phyloP scores from a whole-genome alignment of 2,113 vertebrate species.

The Garra rufa region DNA sequence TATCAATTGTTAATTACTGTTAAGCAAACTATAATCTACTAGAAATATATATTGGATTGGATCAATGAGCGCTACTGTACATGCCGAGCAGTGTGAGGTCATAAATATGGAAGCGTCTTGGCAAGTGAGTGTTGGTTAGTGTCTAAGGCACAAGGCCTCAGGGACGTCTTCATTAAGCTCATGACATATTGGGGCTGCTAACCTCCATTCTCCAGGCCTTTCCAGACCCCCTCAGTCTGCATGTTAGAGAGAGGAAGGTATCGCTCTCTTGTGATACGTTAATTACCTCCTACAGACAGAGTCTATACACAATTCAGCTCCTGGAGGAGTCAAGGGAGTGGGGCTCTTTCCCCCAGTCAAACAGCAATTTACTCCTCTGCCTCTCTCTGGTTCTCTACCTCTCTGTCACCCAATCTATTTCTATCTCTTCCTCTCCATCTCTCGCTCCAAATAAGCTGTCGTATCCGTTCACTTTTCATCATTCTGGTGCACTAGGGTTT shows the following conservation, averaged over 20 bases:
- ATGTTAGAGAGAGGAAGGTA: neutral
- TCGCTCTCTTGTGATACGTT: slow-evolving; percentile 12
- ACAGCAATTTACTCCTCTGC: slow-evolving; percentile 3
- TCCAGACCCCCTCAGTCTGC: slow-evolving; percentile 4
- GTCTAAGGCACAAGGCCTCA: slow-evolving; percentile 7
- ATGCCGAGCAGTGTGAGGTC: neutral
- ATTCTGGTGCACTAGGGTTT: neutral
- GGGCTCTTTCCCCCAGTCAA: neutral
- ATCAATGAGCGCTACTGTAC: slow-evolving; percentile 15
- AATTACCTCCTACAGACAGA: slow-evolving; percentile 41
- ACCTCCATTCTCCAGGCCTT: neutral
- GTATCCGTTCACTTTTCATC: slow-evolving; percentile 26
- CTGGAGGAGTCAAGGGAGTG: neutral
- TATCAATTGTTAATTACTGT: no score
- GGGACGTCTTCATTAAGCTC: slow-evolving; percentile 45
- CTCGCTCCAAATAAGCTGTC: slow-evolving; percentile 41
- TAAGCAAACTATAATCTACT: neutral
- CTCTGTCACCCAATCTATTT: slow-evolving; percentile 24
- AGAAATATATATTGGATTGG: neutral
- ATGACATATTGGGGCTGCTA: slow-evolving; percentile 47
- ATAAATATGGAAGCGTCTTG: slow-evolving; percentile 16
- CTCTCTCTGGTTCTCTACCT: slow-evolving; percentile 2
- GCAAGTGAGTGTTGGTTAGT: slow-evolving; percentile 13
- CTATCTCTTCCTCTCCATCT: slow-evolving; percentile 18
- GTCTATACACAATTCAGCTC: neutral